phyloP scores from a whole-genome alignment of 2,797 vertebrate species.

The Semaprochilodus insignis region DNA sequence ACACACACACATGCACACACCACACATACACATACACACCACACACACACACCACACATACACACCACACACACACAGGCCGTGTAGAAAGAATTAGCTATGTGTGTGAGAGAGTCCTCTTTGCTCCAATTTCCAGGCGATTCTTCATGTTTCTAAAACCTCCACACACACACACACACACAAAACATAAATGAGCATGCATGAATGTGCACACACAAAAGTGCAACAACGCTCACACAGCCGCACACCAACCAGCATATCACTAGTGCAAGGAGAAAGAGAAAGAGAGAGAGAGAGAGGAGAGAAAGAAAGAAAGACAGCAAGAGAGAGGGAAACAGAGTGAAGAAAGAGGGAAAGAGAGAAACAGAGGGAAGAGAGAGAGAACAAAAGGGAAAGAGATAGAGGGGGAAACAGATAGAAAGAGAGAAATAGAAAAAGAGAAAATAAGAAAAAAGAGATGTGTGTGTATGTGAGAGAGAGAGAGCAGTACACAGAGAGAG shows the following conservation, averaged over 20 bases:
- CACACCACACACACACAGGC: constrained; percentile 1
- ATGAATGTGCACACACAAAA: background rate
- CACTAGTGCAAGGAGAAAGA: background rate
- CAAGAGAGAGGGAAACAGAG: background rate
- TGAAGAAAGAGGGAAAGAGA: background rate
- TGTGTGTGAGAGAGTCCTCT: constrained; percentile 19
- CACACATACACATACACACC: background rate
- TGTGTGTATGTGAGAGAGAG: background rate
- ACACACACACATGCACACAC: background rate
- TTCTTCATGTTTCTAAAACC: constrained; percentile 48
- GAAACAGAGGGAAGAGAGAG: no score
- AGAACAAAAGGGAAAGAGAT: background rate
- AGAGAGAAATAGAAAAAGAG: background rate
- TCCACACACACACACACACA: background rate
- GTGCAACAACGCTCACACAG: no score
- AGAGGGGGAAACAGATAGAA: background rate
- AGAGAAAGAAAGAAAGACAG: background rate
- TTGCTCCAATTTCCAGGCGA: constrained; percentile 52
- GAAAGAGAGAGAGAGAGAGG: background rate
- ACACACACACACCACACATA: no score
- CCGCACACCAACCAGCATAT: constrained; percentile 7
- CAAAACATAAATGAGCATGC: constrained; percentile 2
- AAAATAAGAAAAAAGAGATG: background rate
- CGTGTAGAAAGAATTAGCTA: constrained; percentile 43
- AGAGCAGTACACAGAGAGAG: no score